These are phyloP conservation scores for Yponomeuta plumbellus DNA, from an alignment of 2,888 invertebrate species.

Conservation along the genomic window DNA sequence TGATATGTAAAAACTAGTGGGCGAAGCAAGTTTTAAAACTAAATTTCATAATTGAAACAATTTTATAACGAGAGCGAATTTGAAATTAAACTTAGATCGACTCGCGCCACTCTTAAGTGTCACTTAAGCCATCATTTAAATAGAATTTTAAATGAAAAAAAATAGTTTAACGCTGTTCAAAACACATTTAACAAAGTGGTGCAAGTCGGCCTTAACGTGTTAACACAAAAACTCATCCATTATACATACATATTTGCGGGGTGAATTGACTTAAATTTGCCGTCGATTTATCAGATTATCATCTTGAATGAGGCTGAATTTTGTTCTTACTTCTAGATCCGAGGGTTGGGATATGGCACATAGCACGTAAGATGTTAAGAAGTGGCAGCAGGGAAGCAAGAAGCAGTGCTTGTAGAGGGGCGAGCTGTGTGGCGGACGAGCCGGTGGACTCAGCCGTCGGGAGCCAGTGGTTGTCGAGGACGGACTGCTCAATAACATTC, in stretches of 20 bases:
- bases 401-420: constrained; percentile 36
- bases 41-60: too few relatives aligned
- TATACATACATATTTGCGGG: not conserved
- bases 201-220: not conserved
- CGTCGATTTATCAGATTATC: constrained; percentile 39
- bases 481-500: constrained; percentile 71
- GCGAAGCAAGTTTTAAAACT: too few relatives aligned
- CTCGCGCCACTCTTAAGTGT: too few relatives aligned
- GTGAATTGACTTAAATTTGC: not conserved
- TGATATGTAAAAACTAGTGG: too few relatives aligned
- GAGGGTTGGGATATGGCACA: not conserved
- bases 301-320: constrained; percentile 41
- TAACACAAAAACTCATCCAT: not conserved
- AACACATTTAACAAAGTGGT: too few relatives aligned
- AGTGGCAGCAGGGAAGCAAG: constrained; percentile 44
- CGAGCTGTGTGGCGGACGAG: constrained; percentile 40
- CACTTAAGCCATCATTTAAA: too few relatives aligned
- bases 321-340: not conserved
- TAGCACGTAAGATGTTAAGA: constrained; percentile 29
- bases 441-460: constrained; percentile 65
- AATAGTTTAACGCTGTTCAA: too few relatives aligned
- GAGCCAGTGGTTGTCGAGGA: constrained; percentile 71
- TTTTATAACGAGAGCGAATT: too few relatives aligned
- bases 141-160: too few relatives aligned
- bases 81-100: too few relatives aligned